phyloP scores from a whole-genome alignment of 2,113 vertebrate genomes.

The Patagioenas fasciata region DNA sequence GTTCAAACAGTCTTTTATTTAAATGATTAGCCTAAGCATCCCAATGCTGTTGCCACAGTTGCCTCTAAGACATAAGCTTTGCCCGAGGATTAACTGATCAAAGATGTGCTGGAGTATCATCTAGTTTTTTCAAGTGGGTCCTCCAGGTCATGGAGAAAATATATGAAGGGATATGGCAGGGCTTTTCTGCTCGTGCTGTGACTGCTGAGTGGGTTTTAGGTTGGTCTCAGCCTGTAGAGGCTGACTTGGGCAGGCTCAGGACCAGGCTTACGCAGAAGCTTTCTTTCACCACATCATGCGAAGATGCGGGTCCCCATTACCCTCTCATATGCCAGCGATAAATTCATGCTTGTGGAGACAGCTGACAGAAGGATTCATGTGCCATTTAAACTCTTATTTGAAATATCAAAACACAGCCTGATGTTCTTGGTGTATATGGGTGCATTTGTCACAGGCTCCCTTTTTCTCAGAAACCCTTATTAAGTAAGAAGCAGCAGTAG shows the following conservation, averaged over 20 bases:
- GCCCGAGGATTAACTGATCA: background rate
- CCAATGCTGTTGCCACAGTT: background rate
- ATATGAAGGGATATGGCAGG: background rate
- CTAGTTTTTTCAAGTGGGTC: background rate
- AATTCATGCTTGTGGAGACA: background rate
- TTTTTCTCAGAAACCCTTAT: background rate
- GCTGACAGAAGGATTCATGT: background rate
- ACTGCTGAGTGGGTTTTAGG: background rate
- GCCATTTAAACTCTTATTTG: background rate
- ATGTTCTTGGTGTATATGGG: background rate
- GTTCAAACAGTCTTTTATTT: background rate
- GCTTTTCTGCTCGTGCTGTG: background rate
- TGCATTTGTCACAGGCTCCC: background rate
- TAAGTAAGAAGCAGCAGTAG: background rate
- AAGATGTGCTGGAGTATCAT: background rate
- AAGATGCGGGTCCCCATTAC: fast-evolving
- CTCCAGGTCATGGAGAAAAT: background rate
- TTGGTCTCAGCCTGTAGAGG: background rate
- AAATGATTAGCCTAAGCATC: background rate
- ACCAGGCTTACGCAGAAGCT: background rate
- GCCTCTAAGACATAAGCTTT: background rate
- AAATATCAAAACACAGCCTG: background rate
- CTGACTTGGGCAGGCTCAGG: background rate
- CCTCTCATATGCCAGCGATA: fast-evolving
- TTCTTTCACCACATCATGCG: background rate